Conservation (phyloP, 2,888 invertebrate species). For the Drosophila glabriapex region DNA sequence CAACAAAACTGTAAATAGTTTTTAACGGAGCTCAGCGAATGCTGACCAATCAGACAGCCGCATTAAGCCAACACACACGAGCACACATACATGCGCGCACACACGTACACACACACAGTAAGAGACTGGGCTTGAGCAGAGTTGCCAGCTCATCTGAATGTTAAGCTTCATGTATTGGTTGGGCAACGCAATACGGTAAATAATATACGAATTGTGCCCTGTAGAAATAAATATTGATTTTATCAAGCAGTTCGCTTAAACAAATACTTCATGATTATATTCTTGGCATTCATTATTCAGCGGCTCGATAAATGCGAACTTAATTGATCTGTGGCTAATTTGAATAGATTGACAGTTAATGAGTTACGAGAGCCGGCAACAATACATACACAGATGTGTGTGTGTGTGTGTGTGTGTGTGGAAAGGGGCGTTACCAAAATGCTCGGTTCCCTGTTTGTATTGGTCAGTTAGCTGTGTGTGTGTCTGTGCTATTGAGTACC, state of each 20-base stretch:
- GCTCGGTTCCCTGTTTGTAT: constrained; percentile 54
- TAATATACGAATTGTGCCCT: constrained; percentile 19
- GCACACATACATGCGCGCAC: background rate
- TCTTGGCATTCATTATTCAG: constrained; percentile 40
- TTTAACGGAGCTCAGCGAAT: constrained; percentile 62
- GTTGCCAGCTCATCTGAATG: constrained; percentile 61
- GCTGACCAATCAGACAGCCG: constrained; percentile 64
- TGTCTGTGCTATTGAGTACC: constrained; percentile 33
- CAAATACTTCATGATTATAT: constrained; percentile 14
- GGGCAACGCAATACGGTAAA: constrained; percentile 1
- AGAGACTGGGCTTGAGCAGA: constrained; percentile 48
- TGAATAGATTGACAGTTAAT: constrained; percentile 71
- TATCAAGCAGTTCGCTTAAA: constrained; percentile 29
- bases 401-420: constrained; percentile 27
- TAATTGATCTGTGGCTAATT: constrained; percentile 75
- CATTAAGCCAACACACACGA: constrained; percentile 29
- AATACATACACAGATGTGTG: constrained; percentile 11
- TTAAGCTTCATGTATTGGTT: constrained; percentile 22
- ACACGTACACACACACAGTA: constrained; percentile 12
- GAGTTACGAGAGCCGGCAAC: constrained; percentile 56
- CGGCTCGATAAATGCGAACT: constrained; percentile 24
- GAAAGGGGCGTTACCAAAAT: constrained; percentile 61
- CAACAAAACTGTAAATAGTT: constrained; percentile 65
- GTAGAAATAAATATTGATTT: constrained; percentile 39
- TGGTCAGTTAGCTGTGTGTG: constrained; percentile 57